A percentile compares a stretch with the other conserved stretches of the same genome.
phyloP scores from a whole-genome alignment of 2,888 invertebrate genomes.

The Bombyx huttoni region DNA sequence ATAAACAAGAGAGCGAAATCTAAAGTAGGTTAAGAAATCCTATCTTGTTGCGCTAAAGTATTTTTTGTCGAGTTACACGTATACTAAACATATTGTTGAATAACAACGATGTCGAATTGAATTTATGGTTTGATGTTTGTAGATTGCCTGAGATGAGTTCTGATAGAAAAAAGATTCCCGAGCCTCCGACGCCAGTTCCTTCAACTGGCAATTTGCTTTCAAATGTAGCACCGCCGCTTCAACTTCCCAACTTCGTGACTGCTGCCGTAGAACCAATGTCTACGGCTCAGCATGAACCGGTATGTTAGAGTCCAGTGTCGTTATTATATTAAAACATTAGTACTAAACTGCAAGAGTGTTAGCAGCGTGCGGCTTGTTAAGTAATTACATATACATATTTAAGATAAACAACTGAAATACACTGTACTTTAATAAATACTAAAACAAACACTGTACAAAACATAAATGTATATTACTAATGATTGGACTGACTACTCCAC shows the following conservation, averaged over 20 bases:
- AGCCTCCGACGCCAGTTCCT: slow-evolving; percentile 53
- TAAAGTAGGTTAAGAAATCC: too few relatives aligned
- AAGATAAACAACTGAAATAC: too few relatives aligned
- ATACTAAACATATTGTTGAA: background rate
- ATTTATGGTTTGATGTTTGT: background rate
- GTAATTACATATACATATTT: too few relatives aligned
- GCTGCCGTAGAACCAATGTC: slow-evolving; percentile 25
- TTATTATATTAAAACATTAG: background rate
- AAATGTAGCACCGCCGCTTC: slow-evolving; percentile 78
- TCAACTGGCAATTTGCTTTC: slow-evolving; percentile 74
- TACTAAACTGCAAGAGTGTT: too few relatives aligned
- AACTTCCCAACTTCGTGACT: slow-evolving; percentile 77
- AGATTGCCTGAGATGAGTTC: slow-evolving; percentile 25
- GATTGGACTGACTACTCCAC: too few relatives aligned
- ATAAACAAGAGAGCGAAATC: too few relatives aligned
- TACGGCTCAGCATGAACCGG: background rate
- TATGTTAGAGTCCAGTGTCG: background rate
- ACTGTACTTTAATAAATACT: too few relatives aligned
- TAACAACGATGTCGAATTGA: background rate
- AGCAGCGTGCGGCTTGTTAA: too few relatives aligned
- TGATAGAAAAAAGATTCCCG: slow-evolving; percentile 52
- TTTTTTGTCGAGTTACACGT: too few relatives aligned
- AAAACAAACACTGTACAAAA: too few relatives aligned
- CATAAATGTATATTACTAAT: too few relatives aligned
- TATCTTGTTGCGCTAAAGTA: too few relatives aligned